Conservation (phyloP, 2,113 vertebrate species). For the Myodes glareolus region DNA sequence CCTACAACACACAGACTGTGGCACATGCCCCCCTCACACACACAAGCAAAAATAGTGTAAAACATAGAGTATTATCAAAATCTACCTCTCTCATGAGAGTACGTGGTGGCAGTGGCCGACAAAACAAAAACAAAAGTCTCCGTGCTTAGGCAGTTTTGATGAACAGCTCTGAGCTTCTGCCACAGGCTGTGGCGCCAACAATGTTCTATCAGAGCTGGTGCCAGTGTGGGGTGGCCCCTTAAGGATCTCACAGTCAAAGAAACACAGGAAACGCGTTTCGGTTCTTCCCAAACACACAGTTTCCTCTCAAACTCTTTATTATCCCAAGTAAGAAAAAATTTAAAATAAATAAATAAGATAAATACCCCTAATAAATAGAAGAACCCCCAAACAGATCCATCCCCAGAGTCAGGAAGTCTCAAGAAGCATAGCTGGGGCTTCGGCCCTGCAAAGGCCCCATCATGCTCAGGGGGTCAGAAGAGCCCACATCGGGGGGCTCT, state of each 20-base stretch:
- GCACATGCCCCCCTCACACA: background rate
- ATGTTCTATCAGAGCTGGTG: background rate
- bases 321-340: constrained; percentile 64
- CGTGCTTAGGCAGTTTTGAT: background rate
- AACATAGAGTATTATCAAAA: background rate
- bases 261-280: background rate
- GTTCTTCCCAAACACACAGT: background rate
- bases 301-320: constrained; percentile 64
- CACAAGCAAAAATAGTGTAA: background rate
- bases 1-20: background rate
- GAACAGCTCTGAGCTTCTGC: background rate
- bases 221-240: too few relatives aligned
- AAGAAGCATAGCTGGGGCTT: constrained; percentile 74
- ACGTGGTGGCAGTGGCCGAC: background rate
- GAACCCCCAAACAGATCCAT: background rate
- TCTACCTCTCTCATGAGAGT: constrained; percentile 27
- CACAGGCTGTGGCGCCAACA: too few relatives aligned
- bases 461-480: constrained; percentile 74
- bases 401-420: background rate
- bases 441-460: background rate
- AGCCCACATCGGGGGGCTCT: constrained; percentile 44
- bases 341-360: constrained; percentile 80
- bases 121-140: background rate
- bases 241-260: too few relatives aligned
- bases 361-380: constrained; percentile 79